Evolutionary conservation across 2,888 invertebrate species (phyloP), one percentile per base, ranked within the genome.

Genomic region (Cerastoderma edule): DNA sequence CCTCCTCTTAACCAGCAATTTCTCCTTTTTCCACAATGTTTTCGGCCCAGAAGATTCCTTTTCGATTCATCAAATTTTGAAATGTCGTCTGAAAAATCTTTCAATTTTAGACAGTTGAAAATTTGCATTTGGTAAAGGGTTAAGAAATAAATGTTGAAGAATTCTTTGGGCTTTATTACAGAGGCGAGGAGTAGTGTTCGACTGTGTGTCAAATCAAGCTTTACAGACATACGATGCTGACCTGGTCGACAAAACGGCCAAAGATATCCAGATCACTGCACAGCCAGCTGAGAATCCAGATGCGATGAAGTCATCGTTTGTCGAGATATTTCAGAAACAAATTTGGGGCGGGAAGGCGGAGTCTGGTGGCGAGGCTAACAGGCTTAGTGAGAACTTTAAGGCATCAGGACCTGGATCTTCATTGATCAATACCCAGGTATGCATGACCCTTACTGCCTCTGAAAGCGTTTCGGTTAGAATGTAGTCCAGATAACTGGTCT

Each of bases 381-480:
- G n/a, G 30, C 16, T 33, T 27, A 48, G 48, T 48, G 28, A 39
- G n/a, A 69, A 69, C 19, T 69, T 32, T 33, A 56, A 69, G 44
- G 69, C 69, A 6, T 69, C 69, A 19, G 69, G 69, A 24, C 69
- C 69, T 28, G 69, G 69, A 27, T 69, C 69, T 1, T 39, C 57
- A 13, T 24, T 69, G 19, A 32, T 57, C 24, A 44, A 46, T 30
- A 57, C 69, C 19, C 69, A 69, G 50, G 69, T 69, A 66, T 2
- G n/a, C 13, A 2, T 46, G n/a, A n/a, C n/a, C n/a, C n/a, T n/a
- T n/a, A n/a, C n/a, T n/a, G n/a, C n/a, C n/a, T n/a, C n/a, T n/a
- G n/a, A n/a, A n/a, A n/a, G n/a, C n/a, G n/a, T n/a, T n/a, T n/a
- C n/a, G n/a, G n/a, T n/a, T n/a, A n/a, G n/a, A n/a, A n/a, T n/a